Percentiles rank a stretch among this genome's conserved stretches.
Conservation (phyloP, 1,140 invertebrate species). For the Conus betulinus region DNA sequence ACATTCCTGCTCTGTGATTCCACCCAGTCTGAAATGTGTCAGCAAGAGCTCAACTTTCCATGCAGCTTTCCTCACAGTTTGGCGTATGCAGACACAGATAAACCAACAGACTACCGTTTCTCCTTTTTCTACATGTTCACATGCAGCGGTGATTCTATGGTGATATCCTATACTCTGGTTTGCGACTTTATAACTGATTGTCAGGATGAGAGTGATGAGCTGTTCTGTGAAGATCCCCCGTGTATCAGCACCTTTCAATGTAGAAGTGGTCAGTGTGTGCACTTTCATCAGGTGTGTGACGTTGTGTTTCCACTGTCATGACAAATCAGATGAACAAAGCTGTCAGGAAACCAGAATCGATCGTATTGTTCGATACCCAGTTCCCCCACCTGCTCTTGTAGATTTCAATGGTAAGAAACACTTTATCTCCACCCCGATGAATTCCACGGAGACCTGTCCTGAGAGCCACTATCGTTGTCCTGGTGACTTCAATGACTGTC, state of each 20-base stretch:
- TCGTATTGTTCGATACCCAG: neutral
- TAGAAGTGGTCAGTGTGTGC: neutral
- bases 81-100: too few relatives aligned
- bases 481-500: neutral
- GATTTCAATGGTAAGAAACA: neutral
- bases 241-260: neutral
- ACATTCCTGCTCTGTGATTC: constrained; percentile 10
- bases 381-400: neutral
- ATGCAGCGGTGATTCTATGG: neutral
- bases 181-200: constrained; percentile 21
- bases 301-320: neutral
- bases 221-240: neutral
- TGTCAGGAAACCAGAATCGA: neutral
- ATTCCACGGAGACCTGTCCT: neutral
- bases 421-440: neutral
- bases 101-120: neutral
- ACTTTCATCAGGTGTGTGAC: neutral
- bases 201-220: neutral
- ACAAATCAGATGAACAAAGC: constrained; percentile 3
- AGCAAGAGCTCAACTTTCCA: neutral
- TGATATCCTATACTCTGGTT: constrained; percentile 17
- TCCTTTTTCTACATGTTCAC: neutral
- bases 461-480: constrained; percentile 14
- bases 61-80: too few relatives aligned
- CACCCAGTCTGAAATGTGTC: neutral